Evolutionary conservation across 2,113 vertebrate species (phyloP).

Genomic region (Cygnus buccinator): DNA sequence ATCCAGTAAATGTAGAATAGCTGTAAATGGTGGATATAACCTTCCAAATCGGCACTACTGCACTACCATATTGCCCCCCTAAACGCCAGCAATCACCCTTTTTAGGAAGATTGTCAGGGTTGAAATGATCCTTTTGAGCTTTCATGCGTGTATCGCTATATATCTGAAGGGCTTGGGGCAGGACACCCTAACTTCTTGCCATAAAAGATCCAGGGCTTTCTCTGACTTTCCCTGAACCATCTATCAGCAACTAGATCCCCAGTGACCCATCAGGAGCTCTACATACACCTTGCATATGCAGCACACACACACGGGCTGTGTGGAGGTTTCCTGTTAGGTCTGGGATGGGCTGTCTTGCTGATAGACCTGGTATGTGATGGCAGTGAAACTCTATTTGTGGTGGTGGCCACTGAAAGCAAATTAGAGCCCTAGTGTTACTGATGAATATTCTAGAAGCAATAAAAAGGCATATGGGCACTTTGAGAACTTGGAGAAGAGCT

Average conservation of each 20-base stretch:
- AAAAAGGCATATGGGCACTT: background rate
- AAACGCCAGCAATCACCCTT: background rate
- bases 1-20: background rate
- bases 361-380: background rate
- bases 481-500: background rate
- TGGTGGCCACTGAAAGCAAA: background rate
- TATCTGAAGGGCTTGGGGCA: background rate
- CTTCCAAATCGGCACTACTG: background rate
- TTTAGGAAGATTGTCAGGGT: background rate
- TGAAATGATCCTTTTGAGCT: background rate
- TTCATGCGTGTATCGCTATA: background rate
- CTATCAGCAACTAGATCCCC: background rate
- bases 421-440: background rate
- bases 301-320: rapidly evolving
- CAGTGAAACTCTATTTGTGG: background rate
- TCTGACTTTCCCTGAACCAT: background rate
- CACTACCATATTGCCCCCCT: background rate
- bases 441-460: background rate
- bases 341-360: background rate
- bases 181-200: background rate
- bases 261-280: background rate
- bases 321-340: background rate
- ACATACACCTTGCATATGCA: rapidly evolving
- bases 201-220: background rate
- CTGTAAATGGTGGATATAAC: background rate